Conservation (phyloP, 2,888 invertebrate genomes). For the Amphipoea oculea region DNA sequence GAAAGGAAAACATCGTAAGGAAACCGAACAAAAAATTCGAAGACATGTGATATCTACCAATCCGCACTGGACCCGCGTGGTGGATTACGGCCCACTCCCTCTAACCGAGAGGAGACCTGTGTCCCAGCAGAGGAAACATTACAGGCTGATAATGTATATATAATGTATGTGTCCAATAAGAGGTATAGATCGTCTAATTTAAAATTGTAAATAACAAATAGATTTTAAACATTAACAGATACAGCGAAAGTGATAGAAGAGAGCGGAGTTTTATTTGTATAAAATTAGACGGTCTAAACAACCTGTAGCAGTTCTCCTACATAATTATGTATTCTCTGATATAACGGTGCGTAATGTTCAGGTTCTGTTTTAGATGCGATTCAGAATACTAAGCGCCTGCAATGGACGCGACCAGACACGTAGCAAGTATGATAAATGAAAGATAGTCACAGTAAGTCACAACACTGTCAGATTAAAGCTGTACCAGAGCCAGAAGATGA, state of each 20-base stretch:
- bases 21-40: neutral
- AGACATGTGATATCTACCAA: neutral
- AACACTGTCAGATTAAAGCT: neutral
- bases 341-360: neutral
- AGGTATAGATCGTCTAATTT: neutral
- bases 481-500: neutral
- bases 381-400: neutral
- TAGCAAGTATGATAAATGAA: constrained; percentile 20
- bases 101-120: neutral
- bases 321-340: neutral
- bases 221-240: neutral
- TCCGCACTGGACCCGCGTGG: neutral
- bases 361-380: neutral
- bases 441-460: constrained; percentile 2
- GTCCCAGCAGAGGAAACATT: neutral
- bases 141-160: too few species aligned
- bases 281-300: neutral
- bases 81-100: neutral
- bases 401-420: neutral
- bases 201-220: too few species aligned
- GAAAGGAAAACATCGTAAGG: too few species aligned
- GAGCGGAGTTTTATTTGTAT: neutral
- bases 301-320: neutral
- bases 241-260: neutral
- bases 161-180: neutral